phyloP scores from a whole-genome alignment of 2,797 vertebrate species.

The Typhlichthys subterraneus region DNA sequence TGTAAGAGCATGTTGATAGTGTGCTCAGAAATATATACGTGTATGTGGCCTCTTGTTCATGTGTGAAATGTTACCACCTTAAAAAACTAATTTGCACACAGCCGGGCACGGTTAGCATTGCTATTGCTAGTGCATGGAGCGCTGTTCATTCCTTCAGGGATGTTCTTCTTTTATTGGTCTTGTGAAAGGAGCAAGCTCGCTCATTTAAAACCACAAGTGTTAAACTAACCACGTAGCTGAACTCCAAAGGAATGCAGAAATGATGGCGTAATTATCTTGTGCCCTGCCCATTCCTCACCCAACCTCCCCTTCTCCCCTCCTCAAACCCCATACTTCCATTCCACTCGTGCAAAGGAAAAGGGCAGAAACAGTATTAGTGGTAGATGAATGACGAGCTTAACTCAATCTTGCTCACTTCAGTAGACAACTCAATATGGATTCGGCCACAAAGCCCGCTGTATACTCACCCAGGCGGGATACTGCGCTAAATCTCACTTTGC shows the following conservation, averaged over 20 bases:
- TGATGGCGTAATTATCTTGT: slow-evolving; percentile 25
- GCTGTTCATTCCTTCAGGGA: slow-evolving; percentile 46
- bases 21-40: slow-evolving; percentile 20
- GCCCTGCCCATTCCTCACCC: background rate
- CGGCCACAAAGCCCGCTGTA: slow-evolving; percentile 45
- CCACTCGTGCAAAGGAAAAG: slow-evolving; percentile 51
- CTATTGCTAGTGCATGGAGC: slow-evolving; percentile 39
- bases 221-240: slow-evolving; percentile 40
- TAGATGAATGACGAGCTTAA: slow-evolving; percentile 69
- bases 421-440: slow-evolving; percentile 70
- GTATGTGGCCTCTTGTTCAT: slow-evolving; percentile 24
- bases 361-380: slow-evolving; percentile 60
- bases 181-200: slow-evolving; percentile 19
- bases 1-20: slow-evolving; percentile 47
- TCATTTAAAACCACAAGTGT: slow-evolving; percentile 43
- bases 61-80: slow-evolving; percentile 36
- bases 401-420: slow-evolving; percentile 73
- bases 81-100: slow-evolving; percentile 55
- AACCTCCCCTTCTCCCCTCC: slow-evolving; percentile 5
- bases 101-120: slow-evolving; percentile 38
- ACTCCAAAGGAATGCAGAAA: slow-evolving; percentile 27
- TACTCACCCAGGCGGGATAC: slow-evolving; percentile 42
- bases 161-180: slow-evolving; percentile 30
- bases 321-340: slow-evolving; percentile 38
- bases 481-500: slow-evolving; percentile 73